phyloP scores from a whole-genome alignment of 2,797 vertebrate species.

The Limosa lapponica region DNA sequence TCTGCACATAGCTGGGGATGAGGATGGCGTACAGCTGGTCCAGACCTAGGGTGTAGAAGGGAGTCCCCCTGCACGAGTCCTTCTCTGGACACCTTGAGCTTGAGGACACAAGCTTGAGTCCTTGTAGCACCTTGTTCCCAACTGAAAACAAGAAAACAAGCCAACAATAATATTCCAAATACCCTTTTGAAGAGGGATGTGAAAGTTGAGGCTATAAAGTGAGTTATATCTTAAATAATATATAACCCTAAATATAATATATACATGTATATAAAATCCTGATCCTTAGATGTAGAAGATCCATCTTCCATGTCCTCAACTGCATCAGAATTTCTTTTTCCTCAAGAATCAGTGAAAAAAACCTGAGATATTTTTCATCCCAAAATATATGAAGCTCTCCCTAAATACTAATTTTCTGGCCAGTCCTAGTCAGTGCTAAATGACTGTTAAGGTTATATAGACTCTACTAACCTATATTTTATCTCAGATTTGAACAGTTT shows the following conservation, averaged over 20 bases:
- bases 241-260: not conserved
- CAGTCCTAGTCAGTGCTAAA: not conserved
- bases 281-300: not conserved
- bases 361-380: rapidly evolving
- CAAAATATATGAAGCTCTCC: not conserved
- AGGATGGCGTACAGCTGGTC: not conserved
- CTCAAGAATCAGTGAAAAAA: not conserved
- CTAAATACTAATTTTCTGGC: not conserved
- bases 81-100: not conserved
- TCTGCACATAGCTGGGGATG: not conserved
- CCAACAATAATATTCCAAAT: not conserved
- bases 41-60: not conserved
- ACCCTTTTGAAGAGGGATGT: not conserved
- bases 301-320: not conserved
- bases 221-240: not conserved
- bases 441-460: not conserved
- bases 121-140: not conserved
- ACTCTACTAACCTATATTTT: not conserved
- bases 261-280: no score
- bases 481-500: not conserved
- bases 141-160: not conserved
- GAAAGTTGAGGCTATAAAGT: not conserved
- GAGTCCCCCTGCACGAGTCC: not conserved
- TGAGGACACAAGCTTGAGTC: not conserved
- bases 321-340: not conserved